Base-by-base conservation (phyloP, 2,888 invertebrate species). In the Oscheius sp. region DNA sequence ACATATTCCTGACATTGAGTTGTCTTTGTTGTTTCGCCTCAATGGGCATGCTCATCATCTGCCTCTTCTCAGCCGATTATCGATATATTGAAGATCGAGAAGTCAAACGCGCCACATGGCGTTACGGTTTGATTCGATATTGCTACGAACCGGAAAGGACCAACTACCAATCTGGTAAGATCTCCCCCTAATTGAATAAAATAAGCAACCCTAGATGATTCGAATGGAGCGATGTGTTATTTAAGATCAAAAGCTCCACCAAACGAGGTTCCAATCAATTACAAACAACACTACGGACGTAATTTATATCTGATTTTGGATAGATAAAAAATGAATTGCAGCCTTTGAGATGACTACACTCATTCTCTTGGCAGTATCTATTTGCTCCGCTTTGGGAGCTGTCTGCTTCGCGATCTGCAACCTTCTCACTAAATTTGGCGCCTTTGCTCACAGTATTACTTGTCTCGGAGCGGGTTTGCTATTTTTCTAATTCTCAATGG, bases 281-380 rank as follows among this genome's bases (percentile, higher is more conserved):
- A 25, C 50, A 64, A 48, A 29, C 64, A 48, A 48, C 64, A 64
- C 33, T 64, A 64, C 20, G 64, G 48, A 33, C 34, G 64, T 64
- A 12, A n/a, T n/a, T n/a, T n/a, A n/a, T n/a, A n/a, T n/a, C n/a
- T n/a, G 12, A 17, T 17, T 17, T 45, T 45, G 31, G 15, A 25
- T 4, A 20, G 5, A 8, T 25, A n/a, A 31, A 37, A 15, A 15
- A 1, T 8, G 6, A 5, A 3, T 70, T 77, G 23, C 65, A 78
- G 80, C 76, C n/a, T 80, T 78, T 64, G 80, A 80, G 55, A 53
- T 79, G 39, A 72, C 77, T 1, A 73, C 80, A 0, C 65, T 80
- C 12, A 74, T 80, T 20, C 68, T 80, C 8, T 65, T 79, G 0
- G 65, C 69, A 12, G 48, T 66, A 12, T 70, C 80, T 17, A 52